Base-by-base conservation (phyloP, 1,140 invertebrate species). In the Camponotus vicinus region DNA sequence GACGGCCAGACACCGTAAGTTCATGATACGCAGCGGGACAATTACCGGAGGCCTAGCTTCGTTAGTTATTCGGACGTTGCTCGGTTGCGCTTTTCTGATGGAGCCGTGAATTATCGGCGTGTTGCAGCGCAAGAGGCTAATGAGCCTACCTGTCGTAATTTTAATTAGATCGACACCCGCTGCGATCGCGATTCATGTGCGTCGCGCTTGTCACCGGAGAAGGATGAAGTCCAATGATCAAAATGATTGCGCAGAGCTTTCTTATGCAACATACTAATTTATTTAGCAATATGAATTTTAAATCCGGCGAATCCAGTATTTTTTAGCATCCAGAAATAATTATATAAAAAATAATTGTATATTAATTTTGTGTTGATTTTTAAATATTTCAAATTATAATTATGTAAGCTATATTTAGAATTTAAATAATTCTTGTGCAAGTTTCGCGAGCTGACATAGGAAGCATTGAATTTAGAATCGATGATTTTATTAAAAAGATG, bases 81-180 rank as follows among this genome's bases (percentile, higher is more conserved):
- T 67, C 18, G 52, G 32, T 78, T 84, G 59, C 79, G 52, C 70
- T 80, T 86, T 91, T 67, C 75, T 42, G 67, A 71, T 66, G 59
- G 59, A 52, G 42, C 32, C 32, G 55, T 85, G 67, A 83, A 70
- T 75, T 75, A 83, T 61, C 75, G 59, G 63, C 73, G 34, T 52
- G 49, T 61, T 73, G 69, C 69, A 45, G 21, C 42, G 79, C 57
- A 40, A 34, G 61, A 59, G 67, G 52, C 79, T 82, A 75, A 83
- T 75, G 79, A 83, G 79, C 55, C 55, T 75, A 45, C 27, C 55
- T 45, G 55, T 77, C 79, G 87, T 89, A 89, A 89, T 89, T 89
- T 89, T 89, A 89, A 89, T 89, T 89, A 89, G 88, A 89, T 89
- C 88, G 85, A 89, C 88, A 89, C 88, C 88, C 87, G 88, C 88